These are phyloP conservation scores for Antitype chi DNA, from an alignment of 2,888 invertebrate genomes.

Conservation along the genomic window DNA sequence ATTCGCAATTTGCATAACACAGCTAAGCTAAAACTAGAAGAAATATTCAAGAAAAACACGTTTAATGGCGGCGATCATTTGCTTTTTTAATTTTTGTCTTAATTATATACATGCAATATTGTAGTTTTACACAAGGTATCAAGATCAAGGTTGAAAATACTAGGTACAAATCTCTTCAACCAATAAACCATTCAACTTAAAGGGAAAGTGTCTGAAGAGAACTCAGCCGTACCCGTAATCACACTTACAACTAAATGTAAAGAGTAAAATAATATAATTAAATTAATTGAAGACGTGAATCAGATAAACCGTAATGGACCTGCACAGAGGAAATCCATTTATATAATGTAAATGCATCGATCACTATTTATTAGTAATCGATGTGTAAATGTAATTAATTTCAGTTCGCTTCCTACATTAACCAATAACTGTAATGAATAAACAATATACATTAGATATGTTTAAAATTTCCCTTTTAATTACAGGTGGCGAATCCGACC, in stretches of 20 bases:
- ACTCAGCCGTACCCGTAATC: neutral
- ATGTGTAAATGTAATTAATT: slow-evolving; percentile 45
- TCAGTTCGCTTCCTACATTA: slow-evolving; percentile 12
- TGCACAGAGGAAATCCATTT: slow-evolving; percentile 28
- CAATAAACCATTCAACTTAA: neutral
- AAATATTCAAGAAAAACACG: neutral
- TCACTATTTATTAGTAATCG: too few relatives aligned
- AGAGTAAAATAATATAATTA: neutral
- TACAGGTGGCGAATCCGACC: slow-evolving; percentile 91
- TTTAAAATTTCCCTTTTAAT: slow-evolving; percentile 39
- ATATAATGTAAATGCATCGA: slow-evolving; percentile 30
- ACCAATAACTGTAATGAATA: slow-evolving; percentile 30
- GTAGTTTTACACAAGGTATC: neutral
- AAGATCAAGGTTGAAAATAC: neutral
- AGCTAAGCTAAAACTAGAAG: neutral
- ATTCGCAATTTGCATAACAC: slow-evolving; percentile 6
- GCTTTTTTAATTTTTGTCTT: slow-evolving; percentile 9
- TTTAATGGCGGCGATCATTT: neutral
- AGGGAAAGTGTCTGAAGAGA: neutral
- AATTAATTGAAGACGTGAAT: slow-evolving; percentile 25
- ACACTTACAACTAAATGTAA: neutral
- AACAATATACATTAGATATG: neutral
- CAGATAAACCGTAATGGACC: slow-evolving; percentile 24
- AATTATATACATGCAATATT: neutral
- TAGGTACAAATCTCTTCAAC: neutral